These are phyloP conservation scores for Coremacera marginata DNA, from an alignment of 2,888 invertebrate genomes.

Conservation along the genomic window DNA sequence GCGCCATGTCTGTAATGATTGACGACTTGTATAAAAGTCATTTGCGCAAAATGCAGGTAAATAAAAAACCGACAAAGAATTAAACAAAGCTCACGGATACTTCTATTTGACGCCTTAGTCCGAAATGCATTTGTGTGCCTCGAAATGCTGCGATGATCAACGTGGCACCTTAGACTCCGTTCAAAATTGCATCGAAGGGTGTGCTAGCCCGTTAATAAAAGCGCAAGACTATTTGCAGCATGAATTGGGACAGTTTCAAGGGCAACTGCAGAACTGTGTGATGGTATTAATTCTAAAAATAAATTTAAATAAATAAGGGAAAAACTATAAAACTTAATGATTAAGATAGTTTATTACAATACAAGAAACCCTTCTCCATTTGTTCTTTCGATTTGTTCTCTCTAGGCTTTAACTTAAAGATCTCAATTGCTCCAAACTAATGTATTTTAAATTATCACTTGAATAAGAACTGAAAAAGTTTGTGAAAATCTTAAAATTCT, in stretches of 20 bases:
- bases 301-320: background rate
- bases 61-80: background rate
- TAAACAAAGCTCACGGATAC: background rate
- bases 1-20: slow-evolving; percentile 60
- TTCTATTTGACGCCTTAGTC: slow-evolving; percentile 44
- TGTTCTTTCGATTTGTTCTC: too few species aligned
- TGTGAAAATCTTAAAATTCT: too few species aligned
- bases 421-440: too few species aligned
- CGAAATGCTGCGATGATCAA: slow-evolving; percentile 58
- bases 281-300: slow-evolving; percentile 49
- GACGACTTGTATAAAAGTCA: slow-evolving; percentile 61
- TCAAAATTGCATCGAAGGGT: slow-evolving; percentile 62
- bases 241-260: slow-evolving; percentile 60
- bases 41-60: slow-evolving; percentile 60
- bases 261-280: slow-evolving; percentile 57
- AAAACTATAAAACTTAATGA: too few species aligned
- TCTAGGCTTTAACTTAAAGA: too few species aligned
- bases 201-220: slow-evolving; percentile 57
- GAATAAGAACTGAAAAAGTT: too few species aligned
- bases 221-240: slow-evolving; percentile 63
- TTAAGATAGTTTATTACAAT: too few species aligned
- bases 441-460: too few species aligned
- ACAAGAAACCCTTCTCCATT: too few species aligned
- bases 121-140: slow-evolving; percentile 60
- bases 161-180: slow-evolving; percentile 58